Evolutionary conservation across 2,113 vertebrate genomes (phyloP).

Genomic region (Climacteris rufus): DNA sequence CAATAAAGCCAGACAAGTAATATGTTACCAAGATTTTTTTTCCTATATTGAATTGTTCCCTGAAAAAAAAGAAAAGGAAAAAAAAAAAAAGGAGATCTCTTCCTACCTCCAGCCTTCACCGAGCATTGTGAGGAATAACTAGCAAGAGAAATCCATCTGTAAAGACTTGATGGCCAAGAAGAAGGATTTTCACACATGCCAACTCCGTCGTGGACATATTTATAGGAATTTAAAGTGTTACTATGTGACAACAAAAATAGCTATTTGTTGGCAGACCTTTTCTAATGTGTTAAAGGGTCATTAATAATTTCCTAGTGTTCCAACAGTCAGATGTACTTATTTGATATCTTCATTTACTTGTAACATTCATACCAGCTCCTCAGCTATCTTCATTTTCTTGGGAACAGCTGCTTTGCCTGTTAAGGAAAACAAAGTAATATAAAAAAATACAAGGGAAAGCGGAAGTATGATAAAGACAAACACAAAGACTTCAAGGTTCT

Average conservation of each 20-base stretch:
- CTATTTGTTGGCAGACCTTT: neutral
- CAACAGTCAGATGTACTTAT: neutral
- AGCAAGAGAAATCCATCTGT: neutral
- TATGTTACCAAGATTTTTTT: neutral
- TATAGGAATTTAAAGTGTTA: neutral
- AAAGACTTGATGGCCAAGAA: neutral
- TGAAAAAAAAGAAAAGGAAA: neutral
- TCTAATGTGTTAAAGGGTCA: conserved; percentile 20
- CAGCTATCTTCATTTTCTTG: conserved; percentile 18
- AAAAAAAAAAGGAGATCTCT: neutral
- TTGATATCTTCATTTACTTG: conserved; percentile 28
- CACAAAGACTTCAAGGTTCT: neutral
- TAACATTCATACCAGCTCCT: neutral
- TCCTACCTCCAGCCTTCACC: neutral
- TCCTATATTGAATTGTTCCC: neutral
- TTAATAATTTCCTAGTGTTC: conserved; percentile 41
- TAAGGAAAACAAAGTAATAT: neutral
- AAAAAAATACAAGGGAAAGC: neutral
- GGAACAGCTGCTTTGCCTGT: neutral
- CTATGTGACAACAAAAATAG: conserved; percentile 7
- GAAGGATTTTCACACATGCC: conserved; percentile 8
- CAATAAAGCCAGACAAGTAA: neutral
- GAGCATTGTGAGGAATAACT: neutral
- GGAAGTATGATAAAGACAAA: neutral
- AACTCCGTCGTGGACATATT: neutral